A percentile compares a stretch with the other conserved stretches of the same genome.
Conservation (phyloP, 2,113 vertebrate genomes). For the Orthonyx spaldingii region DNA sequence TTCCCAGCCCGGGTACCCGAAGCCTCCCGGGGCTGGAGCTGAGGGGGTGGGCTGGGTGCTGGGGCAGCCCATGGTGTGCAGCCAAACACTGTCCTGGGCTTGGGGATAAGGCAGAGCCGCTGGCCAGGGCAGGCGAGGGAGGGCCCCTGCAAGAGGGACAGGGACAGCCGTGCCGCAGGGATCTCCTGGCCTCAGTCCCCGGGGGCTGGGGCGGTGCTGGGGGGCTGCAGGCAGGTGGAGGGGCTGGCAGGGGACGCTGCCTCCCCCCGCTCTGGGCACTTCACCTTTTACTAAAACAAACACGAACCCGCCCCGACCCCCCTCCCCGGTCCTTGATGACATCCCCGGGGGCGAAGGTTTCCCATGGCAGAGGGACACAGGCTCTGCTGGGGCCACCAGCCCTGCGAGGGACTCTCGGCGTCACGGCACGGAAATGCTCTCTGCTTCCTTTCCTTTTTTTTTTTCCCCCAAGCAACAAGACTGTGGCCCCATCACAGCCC, state of each 20-base stretch:
- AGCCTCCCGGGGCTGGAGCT: neutral
- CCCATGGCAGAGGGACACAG: neutral
- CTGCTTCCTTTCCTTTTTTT: neutral
- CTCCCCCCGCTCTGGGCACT: neutral
- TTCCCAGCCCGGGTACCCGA: neutral
- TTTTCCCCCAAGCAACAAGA: neutral
- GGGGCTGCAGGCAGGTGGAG: neutral
- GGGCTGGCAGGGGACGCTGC: neutral
- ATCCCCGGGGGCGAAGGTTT: neutral
- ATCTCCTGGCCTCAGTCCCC: neutral
- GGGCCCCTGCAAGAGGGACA: neutral
- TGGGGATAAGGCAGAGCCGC: neutral
- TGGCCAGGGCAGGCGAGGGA: rapidly evolving
- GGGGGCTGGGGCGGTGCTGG: neutral
- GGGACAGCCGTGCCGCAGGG: neutral
- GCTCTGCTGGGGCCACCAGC: neutral
- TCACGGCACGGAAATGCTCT: neutral
- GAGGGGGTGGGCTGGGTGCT: neutral
- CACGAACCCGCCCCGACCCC: no score
- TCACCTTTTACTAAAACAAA: neutral
- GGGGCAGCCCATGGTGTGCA: rapidly evolving
- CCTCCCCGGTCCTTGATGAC: rapidly evolving
- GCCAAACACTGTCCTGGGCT: no score
- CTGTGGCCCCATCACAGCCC: rapidly evolving
- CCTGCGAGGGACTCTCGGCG: neutral